Percentiles rank a stretch among this genome's conserved stretches.
These are phyloP conservation scores for Fundulus diaphanus DNA, from an alignment of 2,797 vertebrate genomes.

Conservation along the genomic window DNA sequence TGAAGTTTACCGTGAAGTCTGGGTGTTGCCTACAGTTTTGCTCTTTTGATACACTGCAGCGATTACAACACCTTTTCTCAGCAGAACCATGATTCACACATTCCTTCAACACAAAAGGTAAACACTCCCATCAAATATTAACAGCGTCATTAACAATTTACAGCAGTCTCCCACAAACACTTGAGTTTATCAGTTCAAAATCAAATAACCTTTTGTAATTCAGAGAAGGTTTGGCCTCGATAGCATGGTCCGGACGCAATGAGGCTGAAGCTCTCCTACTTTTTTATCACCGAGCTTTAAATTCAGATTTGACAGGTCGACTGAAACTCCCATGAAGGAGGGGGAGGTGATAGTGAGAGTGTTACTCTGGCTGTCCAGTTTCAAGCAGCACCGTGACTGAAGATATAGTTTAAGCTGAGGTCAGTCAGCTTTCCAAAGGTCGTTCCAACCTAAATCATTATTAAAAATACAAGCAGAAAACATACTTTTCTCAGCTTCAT, in stretches of 20 bases:
- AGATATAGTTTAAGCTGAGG: slow-evolving; percentile 4
- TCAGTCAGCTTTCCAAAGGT: slow-evolving; percentile 15
- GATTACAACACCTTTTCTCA: slow-evolving; percentile 32
- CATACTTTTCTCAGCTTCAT: background rate
- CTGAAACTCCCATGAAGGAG: slow-evolving; percentile 28
- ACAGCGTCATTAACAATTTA: slow-evolving; percentile 35
- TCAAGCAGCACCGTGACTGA: slow-evolving; percentile 36
- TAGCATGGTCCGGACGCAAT: slow-evolving; percentile 39
- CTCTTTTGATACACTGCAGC: slow-evolving; percentile 13
- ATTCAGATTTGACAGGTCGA: slow-evolving; percentile 28
- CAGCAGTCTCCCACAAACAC: slow-evolving; percentile 32
- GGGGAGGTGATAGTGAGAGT: slow-evolving; percentile 18
- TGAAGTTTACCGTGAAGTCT: slow-evolving; percentile 3
- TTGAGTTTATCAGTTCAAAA: slow-evolving; percentile 30
- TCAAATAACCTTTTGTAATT: slow-evolving; percentile 24
- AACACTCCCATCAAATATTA: slow-evolving; percentile 67
- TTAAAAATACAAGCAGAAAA: background rate
- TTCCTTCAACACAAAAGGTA: slow-evolving; percentile 56
- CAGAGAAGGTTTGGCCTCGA: slow-evolving; percentile 29
- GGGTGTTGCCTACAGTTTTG: slow-evolving; percentile 29
- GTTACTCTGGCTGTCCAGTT: slow-evolving; percentile 54
- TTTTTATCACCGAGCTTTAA: slow-evolving; percentile 15
- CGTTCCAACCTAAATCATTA: slow-evolving; percentile 5
- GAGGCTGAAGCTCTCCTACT: slow-evolving; percentile 27
- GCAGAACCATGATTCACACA: slow-evolving; percentile 58